Evolutionary conservation across 2,113 vertebrate species (phyloP).

Genomic region (Catharus fuscescens): DNA sequence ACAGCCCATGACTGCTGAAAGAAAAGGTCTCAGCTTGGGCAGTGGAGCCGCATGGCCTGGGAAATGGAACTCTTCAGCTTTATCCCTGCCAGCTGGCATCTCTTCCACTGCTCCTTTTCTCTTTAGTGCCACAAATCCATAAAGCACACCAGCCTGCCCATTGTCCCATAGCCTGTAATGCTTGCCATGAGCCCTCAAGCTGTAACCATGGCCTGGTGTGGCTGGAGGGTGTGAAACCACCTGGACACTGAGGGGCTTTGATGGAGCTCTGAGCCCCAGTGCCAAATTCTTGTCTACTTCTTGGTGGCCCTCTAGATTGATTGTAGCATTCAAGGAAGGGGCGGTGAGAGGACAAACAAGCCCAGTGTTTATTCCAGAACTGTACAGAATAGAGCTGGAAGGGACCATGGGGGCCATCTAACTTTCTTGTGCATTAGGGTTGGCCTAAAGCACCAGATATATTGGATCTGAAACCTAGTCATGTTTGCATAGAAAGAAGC

Average conservation of each 20-base stretch:
- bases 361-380: neutral
- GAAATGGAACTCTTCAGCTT: neutral
- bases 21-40: neutral
- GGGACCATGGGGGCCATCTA: neutral
- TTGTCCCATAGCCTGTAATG: neutral
- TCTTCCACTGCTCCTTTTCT: neutral
- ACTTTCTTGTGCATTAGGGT: neutral
- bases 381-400: neutral
- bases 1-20: neutral
- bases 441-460: neutral
- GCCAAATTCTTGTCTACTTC: neutral
- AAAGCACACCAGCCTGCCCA: neutral
- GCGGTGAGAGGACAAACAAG: neutral
- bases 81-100: neutral
- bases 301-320: neutral
- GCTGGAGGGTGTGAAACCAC: neutral
- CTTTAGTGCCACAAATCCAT: neutral
- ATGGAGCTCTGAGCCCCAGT: neutral
- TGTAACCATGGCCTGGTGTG: neutral
- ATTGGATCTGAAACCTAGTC: neutral
- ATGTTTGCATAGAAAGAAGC: neutral
- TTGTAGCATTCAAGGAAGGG: neutral
- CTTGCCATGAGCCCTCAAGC: fast-evolving
- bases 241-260: neutral
- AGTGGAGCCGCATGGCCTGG: fast-evolving